Percentiles rank a stretch among this genome's conserved stretches.
Evolutionary conservation across 2,797 vertebrate genomes (phyloP).

Genomic region (Vireo griseus): DNA sequence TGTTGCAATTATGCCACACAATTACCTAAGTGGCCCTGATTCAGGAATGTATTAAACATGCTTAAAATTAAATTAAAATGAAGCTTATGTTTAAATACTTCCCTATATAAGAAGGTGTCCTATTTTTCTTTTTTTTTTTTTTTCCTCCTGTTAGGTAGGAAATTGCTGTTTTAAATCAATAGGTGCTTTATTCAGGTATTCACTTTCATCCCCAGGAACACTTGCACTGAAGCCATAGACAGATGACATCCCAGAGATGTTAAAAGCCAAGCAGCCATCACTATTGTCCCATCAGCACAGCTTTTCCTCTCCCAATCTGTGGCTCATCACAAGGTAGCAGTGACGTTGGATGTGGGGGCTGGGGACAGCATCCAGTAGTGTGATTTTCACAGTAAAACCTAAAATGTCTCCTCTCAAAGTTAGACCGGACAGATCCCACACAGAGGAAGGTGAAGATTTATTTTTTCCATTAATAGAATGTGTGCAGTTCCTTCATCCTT

Average conservation of each 20-base stretch:
- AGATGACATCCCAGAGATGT: neutral
- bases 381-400: neutral
- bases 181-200: neutral
- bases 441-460: neutral
- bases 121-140: slow-evolving; percentile 10
- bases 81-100: slow-evolving; percentile 14
- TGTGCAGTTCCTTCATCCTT: neutral
- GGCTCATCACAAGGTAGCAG: accelerated
- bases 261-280: neutral
- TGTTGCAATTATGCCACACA: slow-evolving; percentile 34
- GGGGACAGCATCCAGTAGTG: accelerated
- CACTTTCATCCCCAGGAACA: neutral
- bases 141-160: neutral
- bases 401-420: neutral
- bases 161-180: neutral
- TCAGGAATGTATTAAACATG: slow-evolving; percentile 25
- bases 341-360: neutral
- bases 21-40: slow-evolving; percentile 43
- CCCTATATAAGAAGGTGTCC: neutral
- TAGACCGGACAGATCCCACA: neutral
- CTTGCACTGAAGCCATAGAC: neutral
- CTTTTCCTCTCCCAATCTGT: neutral
- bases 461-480: neutral
- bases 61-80: slow-evolving; percentile 52
- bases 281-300: neutral